Conservation (phyloP, 1,140 invertebrate genomes). For the Nautilus pompilius region DNA sequence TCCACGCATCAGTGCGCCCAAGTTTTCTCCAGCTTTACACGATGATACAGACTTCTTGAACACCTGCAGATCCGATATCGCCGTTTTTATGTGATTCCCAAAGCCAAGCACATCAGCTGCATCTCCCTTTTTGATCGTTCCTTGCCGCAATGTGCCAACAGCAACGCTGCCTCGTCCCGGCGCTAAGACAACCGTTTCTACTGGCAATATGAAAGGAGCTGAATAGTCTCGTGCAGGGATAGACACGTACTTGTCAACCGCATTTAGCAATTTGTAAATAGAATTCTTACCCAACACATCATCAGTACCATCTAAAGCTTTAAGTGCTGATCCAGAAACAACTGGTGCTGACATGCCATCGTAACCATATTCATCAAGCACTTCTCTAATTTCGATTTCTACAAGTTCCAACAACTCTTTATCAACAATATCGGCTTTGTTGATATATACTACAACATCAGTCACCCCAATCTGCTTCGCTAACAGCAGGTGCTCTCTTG, state of each 20-base stretch:
- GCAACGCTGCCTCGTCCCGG: constrained; percentile 93
- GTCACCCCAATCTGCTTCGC: constrained; percentile 95
- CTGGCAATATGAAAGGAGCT: constrained; percentile 89
- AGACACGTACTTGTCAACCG: constrained; percentile 85
- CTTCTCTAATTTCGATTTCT: constrained; percentile 91
- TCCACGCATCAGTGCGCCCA: constrained; percentile 87
- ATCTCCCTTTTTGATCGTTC: constrained; percentile 82
- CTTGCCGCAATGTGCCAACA: constrained; percentile 82
- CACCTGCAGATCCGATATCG: constrained; percentile 85
- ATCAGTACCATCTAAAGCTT: constrained; percentile 77
- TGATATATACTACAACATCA: constrained; percentile 91
- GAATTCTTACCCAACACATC: constrained; percentile 81
- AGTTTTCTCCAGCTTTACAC: constrained; percentile 93
- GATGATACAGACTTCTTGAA: constrained; percentile 94
- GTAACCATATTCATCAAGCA: constrained; percentile 81
- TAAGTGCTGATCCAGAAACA: constrained; percentile 81
- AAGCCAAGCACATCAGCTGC: constrained; percentile 90
- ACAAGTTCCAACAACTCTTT: constrained; percentile 92
- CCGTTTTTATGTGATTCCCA: constrained; percentile 79
- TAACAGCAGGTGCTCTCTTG: constrained; percentile 91
- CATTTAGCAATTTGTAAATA: constrained; percentile 77
- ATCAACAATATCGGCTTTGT: constrained; percentile 91
- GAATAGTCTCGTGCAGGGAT: constrained; percentile 86
- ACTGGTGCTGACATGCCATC: constrained; percentile 74
- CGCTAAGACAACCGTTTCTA: constrained; percentile 91